A percentile compares a stretch with the other conserved stretches of the same genome.
Evolutionary conservation across 2,888 invertebrate species (phyloP).

Genomic region (Rhodophaea formosa): DNA sequence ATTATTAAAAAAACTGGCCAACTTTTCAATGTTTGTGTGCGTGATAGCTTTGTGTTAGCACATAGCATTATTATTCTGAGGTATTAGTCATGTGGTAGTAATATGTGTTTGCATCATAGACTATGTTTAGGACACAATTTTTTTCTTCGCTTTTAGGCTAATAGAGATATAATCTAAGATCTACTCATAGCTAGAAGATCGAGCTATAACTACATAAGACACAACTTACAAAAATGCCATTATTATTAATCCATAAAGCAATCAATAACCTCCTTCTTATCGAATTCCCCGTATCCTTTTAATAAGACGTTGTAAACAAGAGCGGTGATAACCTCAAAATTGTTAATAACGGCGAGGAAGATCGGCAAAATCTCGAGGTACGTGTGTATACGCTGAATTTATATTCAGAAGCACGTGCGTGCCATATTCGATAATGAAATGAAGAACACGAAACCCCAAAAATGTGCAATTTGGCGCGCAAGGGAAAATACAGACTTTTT

Average conservation of each 20-base stretch:
- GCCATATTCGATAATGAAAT: constrained; percentile 30
- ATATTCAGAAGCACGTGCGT: constrained; percentile 31
- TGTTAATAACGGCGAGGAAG: constrained; percentile 13
- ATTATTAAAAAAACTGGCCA: no score
- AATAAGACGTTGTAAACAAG: background rate
- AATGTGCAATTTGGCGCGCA: constrained; percentile 11
- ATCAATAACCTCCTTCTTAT: background rate
- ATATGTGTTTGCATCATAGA: no score
- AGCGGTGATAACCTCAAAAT: constrained; percentile 6
- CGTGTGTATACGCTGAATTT: constrained; percentile 13
- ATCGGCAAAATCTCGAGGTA: constrained; percentile 9
- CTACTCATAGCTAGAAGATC: no score
- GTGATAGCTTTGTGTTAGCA: no score
- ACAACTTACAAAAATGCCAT: no score
- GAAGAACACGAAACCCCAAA: constrained; percentile 23
- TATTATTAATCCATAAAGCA: background rate
- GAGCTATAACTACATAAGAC: no score
- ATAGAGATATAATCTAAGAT: no score
- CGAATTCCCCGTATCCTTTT: background rate
- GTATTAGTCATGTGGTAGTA: no score
- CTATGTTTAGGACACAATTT: no score
- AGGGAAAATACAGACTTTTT: background rate
- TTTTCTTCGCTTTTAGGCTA: no score
- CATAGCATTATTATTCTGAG: no score
- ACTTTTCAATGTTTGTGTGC: no score